Conservation (phyloP, 2,888 invertebrate species). For the Aphidius colemani region DNA sequence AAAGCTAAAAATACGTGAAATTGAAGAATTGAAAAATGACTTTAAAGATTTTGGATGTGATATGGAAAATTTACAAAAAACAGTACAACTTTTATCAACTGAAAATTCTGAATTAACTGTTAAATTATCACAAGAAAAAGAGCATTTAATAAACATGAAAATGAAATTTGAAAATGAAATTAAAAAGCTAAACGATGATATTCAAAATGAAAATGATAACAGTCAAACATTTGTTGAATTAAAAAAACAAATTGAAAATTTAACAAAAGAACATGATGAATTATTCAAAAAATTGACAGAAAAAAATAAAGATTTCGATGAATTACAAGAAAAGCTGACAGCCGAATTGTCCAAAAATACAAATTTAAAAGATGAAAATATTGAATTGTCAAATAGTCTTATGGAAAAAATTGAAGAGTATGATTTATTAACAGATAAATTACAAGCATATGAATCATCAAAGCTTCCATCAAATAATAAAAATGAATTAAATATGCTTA, state of each 20-base stretch:
- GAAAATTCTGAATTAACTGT: constrained; percentile 50
- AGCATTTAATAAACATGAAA: constrained; percentile 33
- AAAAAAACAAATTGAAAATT: constrained; percentile 36
- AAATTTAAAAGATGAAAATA: constrained; percentile 42
- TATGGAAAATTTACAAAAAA: constrained; percentile 45
- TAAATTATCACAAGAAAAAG: constrained; percentile 42
- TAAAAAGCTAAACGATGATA: constrained; percentile 31
- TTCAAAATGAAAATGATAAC: constrained; percentile 22
- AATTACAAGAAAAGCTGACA: constrained; percentile 42
- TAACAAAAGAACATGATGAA: constrained; percentile 47
- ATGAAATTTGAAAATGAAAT: constrained; percentile 36
- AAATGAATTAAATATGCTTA: constrained; percentile 30
- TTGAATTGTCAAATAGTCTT: constrained; percentile 44
- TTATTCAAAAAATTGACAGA: constrained; percentile 66
- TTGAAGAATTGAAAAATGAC: constrained; percentile 46
- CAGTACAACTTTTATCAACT: constrained; percentile 43
- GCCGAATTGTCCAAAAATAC: constrained; percentile 45
- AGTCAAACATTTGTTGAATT: constrained; percentile 31
- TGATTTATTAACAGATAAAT: constrained; percentile 39
- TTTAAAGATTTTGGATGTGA: constrained; percentile 45
- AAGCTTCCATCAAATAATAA: constrained; percentile 15
- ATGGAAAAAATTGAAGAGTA: constrained; percentile 49
- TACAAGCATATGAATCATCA: constrained; percentile 29
- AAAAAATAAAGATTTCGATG: constrained; percentile 59
- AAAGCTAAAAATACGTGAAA: constrained; percentile 43